phyloP scores from a whole-genome alignment of 2,113 vertebrate species.

The Nymphicus hollandicus region DNA sequence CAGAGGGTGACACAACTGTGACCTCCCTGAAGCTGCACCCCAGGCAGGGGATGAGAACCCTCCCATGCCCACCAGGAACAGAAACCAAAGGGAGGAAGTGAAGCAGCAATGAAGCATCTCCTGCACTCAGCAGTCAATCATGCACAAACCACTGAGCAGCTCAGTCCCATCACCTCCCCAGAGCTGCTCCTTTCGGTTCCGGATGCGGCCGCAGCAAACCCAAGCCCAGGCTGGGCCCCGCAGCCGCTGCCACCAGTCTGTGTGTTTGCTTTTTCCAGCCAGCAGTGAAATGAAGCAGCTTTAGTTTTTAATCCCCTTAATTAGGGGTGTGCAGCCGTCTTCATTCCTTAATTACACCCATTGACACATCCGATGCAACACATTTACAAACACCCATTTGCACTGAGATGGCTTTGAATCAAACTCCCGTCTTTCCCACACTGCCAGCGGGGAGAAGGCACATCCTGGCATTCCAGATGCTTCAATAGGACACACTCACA shows the following conservation, averaged over 20 bases:
- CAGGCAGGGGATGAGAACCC: neutral
- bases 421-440: neutral
- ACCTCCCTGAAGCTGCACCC: neutral
- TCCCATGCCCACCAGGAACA: neutral
- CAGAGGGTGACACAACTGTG: neutral
- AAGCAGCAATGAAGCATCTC: neutral
- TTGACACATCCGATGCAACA: slow-evolving; percentile 38
- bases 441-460: neutral
- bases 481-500: neutral
- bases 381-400: slow-evolving; percentile 45
- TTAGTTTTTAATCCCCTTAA: slow-evolving; percentile 47
- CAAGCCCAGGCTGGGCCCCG: neutral
- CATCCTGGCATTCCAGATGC: neutral
- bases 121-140: neutral
- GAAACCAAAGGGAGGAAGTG: neutral
- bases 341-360: slow-evolving; percentile 61
- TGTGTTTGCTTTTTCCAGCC: neutral
- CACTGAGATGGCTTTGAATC: slow-evolving; percentile 12
- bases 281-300: slow-evolving; percentile 40
- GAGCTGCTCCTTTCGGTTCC: neutral
- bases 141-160: neutral
- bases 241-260: neutral
- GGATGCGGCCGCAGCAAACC: neutral
- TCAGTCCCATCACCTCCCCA: neutral
- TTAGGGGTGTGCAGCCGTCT: slow-evolving; percentile 25